Evolutionary conservation across 2,888 invertebrate genomes (phyloP), one percentile per base, ranked within the genome.

Genomic region (Drosophila rellima): DNA sequence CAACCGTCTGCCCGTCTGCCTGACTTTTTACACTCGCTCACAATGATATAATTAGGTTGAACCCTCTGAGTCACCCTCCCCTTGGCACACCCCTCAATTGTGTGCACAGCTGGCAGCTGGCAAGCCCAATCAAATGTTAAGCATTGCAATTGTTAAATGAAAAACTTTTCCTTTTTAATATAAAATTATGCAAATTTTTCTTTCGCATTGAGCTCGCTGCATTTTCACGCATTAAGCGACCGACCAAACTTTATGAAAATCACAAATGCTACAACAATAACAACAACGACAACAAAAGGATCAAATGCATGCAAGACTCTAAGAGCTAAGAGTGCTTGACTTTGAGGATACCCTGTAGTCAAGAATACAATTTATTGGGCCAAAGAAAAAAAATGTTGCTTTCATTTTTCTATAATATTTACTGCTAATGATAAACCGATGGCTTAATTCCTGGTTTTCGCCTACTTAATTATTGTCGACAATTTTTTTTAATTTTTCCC

Each of bases 141-240:
- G 81, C 66, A 63, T 79, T 73, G 71, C 71, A 75, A 80, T 81
- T 87, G 80, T 77, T 70, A 71, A 82, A 80, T 80, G 72, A 74
- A 84, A 84, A 84, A 80, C 70, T 73, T 77, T 72, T 68, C 48
- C 60, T 69, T 60, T 77, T 81, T 81, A 83, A 83, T 86, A 72
- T 71, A 63, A 75, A 80, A 82, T 85, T 85, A 87, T 87, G 85
- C 75, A 87, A 85, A 87, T 85, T 63, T 63, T 72, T 2, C 26
- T 26, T 17, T 35, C 18, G 11, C 60, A 45, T 64, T 67, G 64
- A 71, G 73, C 73, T 62, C 20, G 29, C 37, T 66, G 73, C 75
- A 70, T 79, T 78, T 74, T 61, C 64, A 65, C 59, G 78, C 72
- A 76, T 78, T 73, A 74, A 62, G 68, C 67, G 44, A 40, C 31